Conservation (phyloP, 2,888 invertebrate genomes). For the Oligia strigilis region DNA sequence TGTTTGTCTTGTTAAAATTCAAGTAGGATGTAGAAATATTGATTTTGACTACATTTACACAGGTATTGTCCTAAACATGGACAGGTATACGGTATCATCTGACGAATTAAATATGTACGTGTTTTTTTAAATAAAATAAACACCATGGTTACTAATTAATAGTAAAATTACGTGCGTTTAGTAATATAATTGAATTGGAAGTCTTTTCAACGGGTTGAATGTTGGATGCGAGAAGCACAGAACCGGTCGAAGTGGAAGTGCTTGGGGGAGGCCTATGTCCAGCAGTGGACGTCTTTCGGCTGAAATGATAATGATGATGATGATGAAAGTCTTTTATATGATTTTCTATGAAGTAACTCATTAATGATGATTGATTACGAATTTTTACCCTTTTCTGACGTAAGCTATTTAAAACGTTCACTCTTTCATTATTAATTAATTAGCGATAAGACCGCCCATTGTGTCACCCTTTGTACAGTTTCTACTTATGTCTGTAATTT, state of each 20-base stretch:
- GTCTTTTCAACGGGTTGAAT: too few species aligned
- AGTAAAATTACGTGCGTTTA: background rate
- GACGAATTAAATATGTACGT: background rate
- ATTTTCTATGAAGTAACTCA: background rate
- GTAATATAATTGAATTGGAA: background rate
- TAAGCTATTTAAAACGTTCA: background rate
- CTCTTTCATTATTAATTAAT: background rate
- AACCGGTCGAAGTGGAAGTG: too few species aligned
- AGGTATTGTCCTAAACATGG: background rate
- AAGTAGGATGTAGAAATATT: conserved; percentile 4
- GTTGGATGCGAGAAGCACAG: too few species aligned
- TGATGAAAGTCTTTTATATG: background rate
- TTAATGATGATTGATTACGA: background rate
- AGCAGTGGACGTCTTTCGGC: too few species aligned
- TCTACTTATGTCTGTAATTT: too few species aligned
- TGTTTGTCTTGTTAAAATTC: background rate
- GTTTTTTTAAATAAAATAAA: background rate
- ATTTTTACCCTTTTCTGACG: background rate
- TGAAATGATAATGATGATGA: too few species aligned
- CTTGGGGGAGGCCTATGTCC: too few species aligned
- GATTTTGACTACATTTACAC: background rate
- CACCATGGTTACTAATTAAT: background rate
- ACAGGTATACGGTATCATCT: background rate
- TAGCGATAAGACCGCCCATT: too few species aligned
- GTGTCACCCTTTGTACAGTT: too few species aligned